Evolutionary conservation across 1,140 invertebrate genomes (phyloP), one percentile per base, ranked within the genome.

Genomic region (Musca domestica): DNA sequence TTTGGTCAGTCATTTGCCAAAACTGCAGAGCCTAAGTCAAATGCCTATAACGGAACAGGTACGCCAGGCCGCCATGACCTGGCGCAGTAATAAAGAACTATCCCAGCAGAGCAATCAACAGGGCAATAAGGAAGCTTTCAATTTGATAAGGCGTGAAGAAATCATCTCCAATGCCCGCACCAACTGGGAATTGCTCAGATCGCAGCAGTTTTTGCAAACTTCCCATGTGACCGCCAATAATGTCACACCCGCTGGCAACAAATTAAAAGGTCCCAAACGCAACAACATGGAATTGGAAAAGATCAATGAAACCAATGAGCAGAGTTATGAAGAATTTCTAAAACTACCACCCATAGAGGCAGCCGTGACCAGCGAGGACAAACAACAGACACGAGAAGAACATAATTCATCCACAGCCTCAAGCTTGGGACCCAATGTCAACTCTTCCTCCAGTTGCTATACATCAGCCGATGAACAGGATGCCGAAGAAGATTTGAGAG

Each of bases 161-260:
- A 87, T 92, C 2, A 92, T 93, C 66, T 89, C 90, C 27, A 93
- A 93, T 77, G 91, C 91, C 1, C 86, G 90, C 71, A 91, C 90
- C 2, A 92, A 92, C 72, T 93, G 91, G 91, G 91, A 93, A 78
- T 78, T 92, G 54, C 77, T 92, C 1, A 86, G 90, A 72, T 89
- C 88, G 9, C 89, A 89, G 83, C 80, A 81, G 46, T 74, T 76
- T 0, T 63, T 88, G 85, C 58, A 89, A 85, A 82, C 85, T 80
- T 68, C 61, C 81, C 20, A 20, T 47, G 22, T 52, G 71, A 19
- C 10, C 19, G 20, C 22, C 25, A 64, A 4, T 14, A 67, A 52
- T 41, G 12, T 10, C 5, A 41, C 34, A 5, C 2, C 20, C 14
- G 3, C n/a, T 20, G 10, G 70, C 49, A 76, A 25, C 52, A 76